phyloP scores from a whole-genome alignment of 2,888 invertebrate genomes.

The Caenorhabditis sp. region DNA sequence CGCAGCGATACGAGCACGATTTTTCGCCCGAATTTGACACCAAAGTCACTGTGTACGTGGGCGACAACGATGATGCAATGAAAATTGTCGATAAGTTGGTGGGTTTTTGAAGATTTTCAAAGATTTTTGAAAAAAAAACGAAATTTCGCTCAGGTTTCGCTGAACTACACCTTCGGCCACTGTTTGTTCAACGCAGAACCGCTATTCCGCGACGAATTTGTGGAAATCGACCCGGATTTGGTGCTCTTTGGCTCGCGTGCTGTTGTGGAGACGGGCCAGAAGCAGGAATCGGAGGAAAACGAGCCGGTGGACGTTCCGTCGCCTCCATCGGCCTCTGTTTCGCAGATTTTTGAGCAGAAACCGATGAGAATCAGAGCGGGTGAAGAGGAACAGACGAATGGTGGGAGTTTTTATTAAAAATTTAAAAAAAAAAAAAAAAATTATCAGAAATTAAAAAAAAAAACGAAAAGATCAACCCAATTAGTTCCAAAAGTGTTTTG shows the following conservation, averaged over 20 bases:
- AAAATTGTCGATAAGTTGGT: conserved; percentile 12
- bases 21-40: not conserved
- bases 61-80: not conserved
- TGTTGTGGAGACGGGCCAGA: no score
- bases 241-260: not conserved
- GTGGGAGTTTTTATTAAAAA: not conserved
- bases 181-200: conserved; percentile 1
- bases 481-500: no score
- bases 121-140: not conserved
- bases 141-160: not conserved
- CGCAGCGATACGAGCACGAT: conserved; percentile 13
- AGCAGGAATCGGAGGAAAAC: no score
- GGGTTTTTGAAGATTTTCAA: not conserved
- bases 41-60: conserved; percentile 6
- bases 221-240: not conserved
- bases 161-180: conserved; percentile 12
- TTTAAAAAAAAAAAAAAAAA: not conserved
- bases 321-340: not conserved
- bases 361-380: not conserved
- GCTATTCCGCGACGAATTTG: conserved; percentile 3
- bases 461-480: not conserved
- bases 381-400: not conserved
- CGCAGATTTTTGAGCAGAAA: not conserved
- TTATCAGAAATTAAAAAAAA: not conserved
- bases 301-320: no score